Evolutionary conservation across 2,797 vertebrate genomes (phyloP), one percentile per base, ranked within the genome.

Genomic region (Phrynocephalus forsythii): DNA sequence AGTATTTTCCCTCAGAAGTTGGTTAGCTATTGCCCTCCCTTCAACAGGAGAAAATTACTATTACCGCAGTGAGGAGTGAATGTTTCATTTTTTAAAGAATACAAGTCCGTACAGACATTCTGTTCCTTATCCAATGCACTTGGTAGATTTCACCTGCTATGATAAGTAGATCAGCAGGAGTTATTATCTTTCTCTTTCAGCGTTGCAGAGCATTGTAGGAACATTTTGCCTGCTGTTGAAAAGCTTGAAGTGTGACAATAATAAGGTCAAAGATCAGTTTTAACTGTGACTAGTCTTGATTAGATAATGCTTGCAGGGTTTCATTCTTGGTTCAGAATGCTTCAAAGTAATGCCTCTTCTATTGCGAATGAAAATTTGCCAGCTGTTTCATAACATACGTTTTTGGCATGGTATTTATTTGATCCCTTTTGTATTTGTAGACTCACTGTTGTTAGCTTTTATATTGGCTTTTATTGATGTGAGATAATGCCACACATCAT

Each of bases 111-210:
- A 2, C 75, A 71, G 84, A 72, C 84, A 8, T 94, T 86, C 69
- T 18, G 0, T 0, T 0, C 83, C 52, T 56, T 89, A 85, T 60
- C 0, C 87, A 73, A 24, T 73, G 11, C 15, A 6, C 48, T 82
- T 93, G 91, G 90, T 90, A 67, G 90, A 50, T 56, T 87, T 87
- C 83, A 28, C 86, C 9, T 0, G 0, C 52, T 92, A 87, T 84
- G 84, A 78, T 87, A 20, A 3, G 28, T 83, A 85, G 90, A 71
- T 84, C 68, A 85, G 71, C 68, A 80, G n/a, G 81, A 79, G 86
- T 78, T 92, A 7, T 67, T 52, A 0, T 28, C 83, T 33, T 11
- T 30, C 22, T 3, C 1, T 28, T n/a, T 71, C 5, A 0, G 26
- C 0, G 44, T 81, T 7, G 26, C 26, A 15, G 30, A 85, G 81